phyloP scores from a whole-genome alignment of 2,888 invertebrate genomes.

The Eupithecia vulgata region DNA sequence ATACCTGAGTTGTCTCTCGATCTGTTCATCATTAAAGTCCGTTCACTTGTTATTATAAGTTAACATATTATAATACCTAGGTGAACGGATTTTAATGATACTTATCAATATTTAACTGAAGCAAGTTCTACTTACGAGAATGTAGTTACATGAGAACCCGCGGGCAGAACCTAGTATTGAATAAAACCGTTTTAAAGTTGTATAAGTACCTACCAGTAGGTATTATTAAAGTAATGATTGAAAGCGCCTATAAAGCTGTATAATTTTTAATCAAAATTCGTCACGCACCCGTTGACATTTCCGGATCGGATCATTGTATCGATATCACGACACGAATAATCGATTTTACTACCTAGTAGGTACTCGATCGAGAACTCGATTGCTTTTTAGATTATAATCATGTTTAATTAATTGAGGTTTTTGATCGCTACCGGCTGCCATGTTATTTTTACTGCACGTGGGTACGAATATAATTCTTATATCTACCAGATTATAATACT shows the following conservation, averaged over 20 bases:
- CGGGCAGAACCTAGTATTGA: not conserved
- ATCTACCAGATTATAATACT: no score
- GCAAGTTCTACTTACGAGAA: not conserved
- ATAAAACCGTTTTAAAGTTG: not conserved
- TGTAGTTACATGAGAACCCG: not conserved
- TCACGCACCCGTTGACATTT: conserved; percentile 48
- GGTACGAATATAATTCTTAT: not conserved
- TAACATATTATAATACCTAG: no score
- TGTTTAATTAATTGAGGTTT: conserved; percentile 26
- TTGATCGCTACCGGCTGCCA: conserved; percentile 24
- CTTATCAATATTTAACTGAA: not conserved
- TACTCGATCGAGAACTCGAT: conserved; percentile 41
- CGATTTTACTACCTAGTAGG: conserved; percentile 45
- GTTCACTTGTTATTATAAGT: no score
- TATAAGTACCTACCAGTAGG: not conserved
- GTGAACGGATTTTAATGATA: not conserved
- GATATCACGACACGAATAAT: conserved; percentile 42
- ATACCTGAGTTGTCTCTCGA: no score
- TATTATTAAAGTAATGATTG: conserved; percentile 12
- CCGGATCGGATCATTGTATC: conserved; percentile 51
- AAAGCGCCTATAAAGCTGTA: conserved; percentile 37
- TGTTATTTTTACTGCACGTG: not conserved
- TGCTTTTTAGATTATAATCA: conserved; percentile 33
- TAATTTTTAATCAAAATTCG: conserved; percentile 56
- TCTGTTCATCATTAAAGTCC: no score